Evolutionary conservation across 2,888 invertebrate genomes (phyloP).

Genomic region (Acronicta leporina): DNA sequence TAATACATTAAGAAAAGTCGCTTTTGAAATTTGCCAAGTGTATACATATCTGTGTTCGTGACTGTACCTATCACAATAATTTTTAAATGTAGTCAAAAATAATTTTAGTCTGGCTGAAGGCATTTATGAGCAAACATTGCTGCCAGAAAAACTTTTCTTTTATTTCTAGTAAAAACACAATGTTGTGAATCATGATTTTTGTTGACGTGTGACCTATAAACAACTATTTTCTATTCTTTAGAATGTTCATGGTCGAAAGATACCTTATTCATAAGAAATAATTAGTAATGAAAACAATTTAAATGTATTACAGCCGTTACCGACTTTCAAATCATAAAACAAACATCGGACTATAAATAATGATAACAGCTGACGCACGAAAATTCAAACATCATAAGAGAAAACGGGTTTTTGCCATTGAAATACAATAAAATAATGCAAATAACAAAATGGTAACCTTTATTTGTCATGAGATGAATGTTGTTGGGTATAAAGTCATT

Average conservation of each 20-base stretch:
- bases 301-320: not conserved
- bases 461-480: slow-evolving; percentile 30
- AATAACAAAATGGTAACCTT: slow-evolving; percentile 22
- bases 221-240: slow-evolving; percentile 27
- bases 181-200: slow-evolving; percentile 22
- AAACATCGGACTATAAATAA: slow-evolving; percentile 36
- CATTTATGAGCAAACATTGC: slow-evolving; percentile 4
- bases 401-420: slow-evolving; percentile 9
- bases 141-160: slow-evolving; percentile 22
- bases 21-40: too few relatives aligned
- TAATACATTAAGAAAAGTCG: too few relatives aligned
- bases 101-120: not conserved
- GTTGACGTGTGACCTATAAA: slow-evolving; percentile 13
- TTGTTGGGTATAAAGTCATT: slow-evolving; percentile 32
- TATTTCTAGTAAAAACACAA: slow-evolving; percentile 18
- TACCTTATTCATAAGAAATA: slow-evolving; percentile 10
- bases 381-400: slow-evolving; percentile 17
- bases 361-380: slow-evolving; percentile 49
- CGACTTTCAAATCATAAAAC: slow-evolving; percentile 19
- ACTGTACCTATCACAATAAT: too few relatives aligned
- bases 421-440: slow-evolving; percentile 32
- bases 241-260: slow-evolving; percentile 14
- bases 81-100: not conserved
- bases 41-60: too few relatives aligned
- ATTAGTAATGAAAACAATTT: too few relatives aligned